These are phyloP conservation scores for Gorsachius goisagi DNA, from an alignment of 2,113 vertebrate genomes.

Conservation along the genomic window DNA sequence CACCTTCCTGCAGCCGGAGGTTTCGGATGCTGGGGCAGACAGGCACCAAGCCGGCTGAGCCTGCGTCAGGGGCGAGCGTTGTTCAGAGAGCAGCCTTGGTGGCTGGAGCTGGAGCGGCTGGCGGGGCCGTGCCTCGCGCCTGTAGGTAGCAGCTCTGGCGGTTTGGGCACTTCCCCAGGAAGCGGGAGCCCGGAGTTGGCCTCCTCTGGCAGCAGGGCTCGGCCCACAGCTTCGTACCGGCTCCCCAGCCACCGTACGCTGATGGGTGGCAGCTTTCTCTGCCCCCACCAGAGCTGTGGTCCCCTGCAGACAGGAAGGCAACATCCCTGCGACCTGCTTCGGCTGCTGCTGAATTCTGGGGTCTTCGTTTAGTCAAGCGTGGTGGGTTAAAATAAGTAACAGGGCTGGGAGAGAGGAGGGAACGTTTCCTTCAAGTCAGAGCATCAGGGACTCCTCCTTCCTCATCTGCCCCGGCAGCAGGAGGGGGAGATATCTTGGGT, in stretches of 20 bases:
- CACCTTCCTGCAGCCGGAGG: background rate
- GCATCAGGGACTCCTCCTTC: background rate
- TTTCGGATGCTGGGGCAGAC: background rate
- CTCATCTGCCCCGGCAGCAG: background rate
- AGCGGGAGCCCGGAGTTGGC: background rate
- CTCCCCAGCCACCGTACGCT: accelerated
- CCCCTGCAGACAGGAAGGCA: background rate
- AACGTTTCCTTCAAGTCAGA: background rate
- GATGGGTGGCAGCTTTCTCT: background rate
- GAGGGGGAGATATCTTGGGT: background rate
- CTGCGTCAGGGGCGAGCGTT: accelerated
- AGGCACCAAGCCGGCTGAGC: accelerated
- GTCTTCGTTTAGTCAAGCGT: background rate
- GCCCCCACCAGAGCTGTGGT: background rate
- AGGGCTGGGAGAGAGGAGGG: background rate
- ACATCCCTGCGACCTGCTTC: background rate
- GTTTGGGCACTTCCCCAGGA: background rate
- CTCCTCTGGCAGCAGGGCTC: background rate
- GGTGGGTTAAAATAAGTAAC: background rate
- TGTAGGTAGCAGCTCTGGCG: background rate
- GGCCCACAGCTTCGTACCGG: accelerated
- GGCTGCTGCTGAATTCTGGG: background rate
- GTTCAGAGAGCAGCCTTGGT: background rate
- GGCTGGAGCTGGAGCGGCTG: background rate
- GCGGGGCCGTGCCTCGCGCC: background rate